Conservation (phyloP, 2,113 vertebrate species). For the Zapornia atra region DNA sequence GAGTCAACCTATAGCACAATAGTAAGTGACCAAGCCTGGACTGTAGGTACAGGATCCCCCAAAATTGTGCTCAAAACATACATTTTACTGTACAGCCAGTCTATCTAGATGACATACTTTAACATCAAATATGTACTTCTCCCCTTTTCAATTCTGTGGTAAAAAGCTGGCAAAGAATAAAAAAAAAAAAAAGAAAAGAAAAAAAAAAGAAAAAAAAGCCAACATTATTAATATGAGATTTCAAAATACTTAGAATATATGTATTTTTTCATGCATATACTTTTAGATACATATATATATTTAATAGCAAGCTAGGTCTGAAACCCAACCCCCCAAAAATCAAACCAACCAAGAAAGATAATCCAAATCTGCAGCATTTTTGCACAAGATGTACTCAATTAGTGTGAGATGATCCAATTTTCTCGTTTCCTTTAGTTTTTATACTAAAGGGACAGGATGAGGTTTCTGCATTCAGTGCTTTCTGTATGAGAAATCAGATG, state of each 20-base stretch:
- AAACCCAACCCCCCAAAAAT: rapidly evolving
- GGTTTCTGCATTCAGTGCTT: not conserved
- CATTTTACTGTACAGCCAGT: not conserved
- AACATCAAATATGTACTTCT: not conserved
- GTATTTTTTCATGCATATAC: too few relatives aligned
- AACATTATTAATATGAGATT: not conserved
- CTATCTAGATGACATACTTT: not conserved
- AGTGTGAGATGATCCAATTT: not conserved
- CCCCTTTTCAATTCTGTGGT: not conserved
- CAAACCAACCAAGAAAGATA: not conserved
- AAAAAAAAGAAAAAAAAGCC: not conserved
- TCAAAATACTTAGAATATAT: not conserved
- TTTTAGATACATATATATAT: not conserved
- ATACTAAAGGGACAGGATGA: not conserved
- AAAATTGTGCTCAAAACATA: not conserved
- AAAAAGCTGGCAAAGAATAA: not conserved
- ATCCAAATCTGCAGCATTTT: not conserved
- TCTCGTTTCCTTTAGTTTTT: not conserved
- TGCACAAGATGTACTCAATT: not conserved
- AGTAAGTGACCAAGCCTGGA: not conserved
- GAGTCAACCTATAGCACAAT: not conserved
- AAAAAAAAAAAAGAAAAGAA: not conserved
- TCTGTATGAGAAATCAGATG: not conserved
- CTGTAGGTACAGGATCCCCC: not conserved
- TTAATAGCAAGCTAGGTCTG: not conserved